These are phyloP conservation scores for Actinostola sp. DNA, from an alignment of 92 coral and sea anemone species.

Conservation along the genomic window DNA sequence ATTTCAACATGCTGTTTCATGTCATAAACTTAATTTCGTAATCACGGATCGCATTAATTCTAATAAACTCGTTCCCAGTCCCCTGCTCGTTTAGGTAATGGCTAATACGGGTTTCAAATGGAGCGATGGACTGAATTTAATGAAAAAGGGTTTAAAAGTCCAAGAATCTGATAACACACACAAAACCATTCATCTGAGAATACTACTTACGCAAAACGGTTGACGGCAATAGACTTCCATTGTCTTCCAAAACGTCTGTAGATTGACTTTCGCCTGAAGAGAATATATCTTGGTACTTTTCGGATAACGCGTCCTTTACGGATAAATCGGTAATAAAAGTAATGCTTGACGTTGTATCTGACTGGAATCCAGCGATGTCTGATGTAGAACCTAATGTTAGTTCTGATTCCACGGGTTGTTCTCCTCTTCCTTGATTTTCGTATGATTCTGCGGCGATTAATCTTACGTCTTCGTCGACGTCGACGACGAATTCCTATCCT, in stretches of 20 bases:
- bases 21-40: too few species aligned
- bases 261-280: background rate
- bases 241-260: slow-evolving; percentile 14
- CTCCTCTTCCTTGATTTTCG: slow-evolving; percentile 3
- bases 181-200: background rate
- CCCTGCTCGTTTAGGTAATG: too few species aligned
- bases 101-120: too few species aligned
- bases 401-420: background rate
- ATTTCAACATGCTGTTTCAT: too few species aligned
- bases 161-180: too few species aligned
- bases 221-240: background rate
- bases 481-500: background rate
- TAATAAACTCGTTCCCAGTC: too few species aligned
- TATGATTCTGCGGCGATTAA: background rate
- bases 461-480: slow-evolving; percentile 13
- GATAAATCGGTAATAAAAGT: slow-evolving; percentile 1
- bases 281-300: slow-evolving; percentile 17
- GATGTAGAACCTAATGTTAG: slow-evolving; percentile 7
- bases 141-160: too few species aligned
- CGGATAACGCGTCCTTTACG: slow-evolving; percentile 9
- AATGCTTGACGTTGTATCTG: slow-evolving; percentile 11
- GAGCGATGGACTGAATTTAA: too few species aligned
- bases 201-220: slow-evolving; percentile 22
- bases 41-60: too few species aligned
- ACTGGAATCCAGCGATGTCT: slow-evolving; percentile 9